Conservation (phyloP, 1,140 invertebrate genomes). For the Drosophila seguyi region DNA sequence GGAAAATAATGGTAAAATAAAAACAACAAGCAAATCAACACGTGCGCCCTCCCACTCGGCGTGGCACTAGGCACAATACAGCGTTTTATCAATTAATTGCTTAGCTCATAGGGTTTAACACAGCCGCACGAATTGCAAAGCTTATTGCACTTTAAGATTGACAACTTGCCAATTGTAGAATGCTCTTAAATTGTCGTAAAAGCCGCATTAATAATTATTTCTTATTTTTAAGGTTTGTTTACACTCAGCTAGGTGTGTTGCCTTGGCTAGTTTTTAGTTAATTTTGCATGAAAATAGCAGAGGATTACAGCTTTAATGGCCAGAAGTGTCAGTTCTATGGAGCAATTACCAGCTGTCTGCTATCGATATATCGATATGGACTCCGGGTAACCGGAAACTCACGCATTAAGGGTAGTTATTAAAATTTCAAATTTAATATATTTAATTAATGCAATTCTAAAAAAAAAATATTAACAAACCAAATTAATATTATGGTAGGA, state of each 20-base stretch:
- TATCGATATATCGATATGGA: slow-evolving; percentile 9
- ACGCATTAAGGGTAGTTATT: not conserved
- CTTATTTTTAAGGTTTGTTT: slow-evolving; percentile 1
- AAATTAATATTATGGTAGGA: too few species aligned
- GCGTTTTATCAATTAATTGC: not conserved
- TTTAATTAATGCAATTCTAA: not conserved
- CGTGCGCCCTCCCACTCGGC: slow-evolving; percentile 9
- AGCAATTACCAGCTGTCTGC: not conserved
- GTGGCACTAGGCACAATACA: not conserved
- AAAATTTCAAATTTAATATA: too few species aligned
- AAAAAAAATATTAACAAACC: not conserved
- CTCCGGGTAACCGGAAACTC: not conserved
- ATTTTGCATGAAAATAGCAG: not conserved
- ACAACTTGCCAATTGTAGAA: slow-evolving; percentile 25
- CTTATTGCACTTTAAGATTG: not conserved
- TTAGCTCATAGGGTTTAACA: not conserved
- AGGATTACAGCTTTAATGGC: not conserved
- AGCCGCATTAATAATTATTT: slow-evolving; percentile 24
- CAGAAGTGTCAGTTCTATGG: too few species aligned
- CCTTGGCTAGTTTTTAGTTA: not conserved
- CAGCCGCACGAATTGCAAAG: not conserved
- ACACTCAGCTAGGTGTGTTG: not conserved
- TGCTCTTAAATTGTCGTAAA: slow-evolving; percentile 18
- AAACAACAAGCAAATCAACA: slow-evolving; percentile 43
- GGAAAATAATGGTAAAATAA: slow-evolving; percentile 19